phyloP scores from a whole-genome alignment of 1,140 invertebrate species.

The Euglossa dilemma region DNA sequence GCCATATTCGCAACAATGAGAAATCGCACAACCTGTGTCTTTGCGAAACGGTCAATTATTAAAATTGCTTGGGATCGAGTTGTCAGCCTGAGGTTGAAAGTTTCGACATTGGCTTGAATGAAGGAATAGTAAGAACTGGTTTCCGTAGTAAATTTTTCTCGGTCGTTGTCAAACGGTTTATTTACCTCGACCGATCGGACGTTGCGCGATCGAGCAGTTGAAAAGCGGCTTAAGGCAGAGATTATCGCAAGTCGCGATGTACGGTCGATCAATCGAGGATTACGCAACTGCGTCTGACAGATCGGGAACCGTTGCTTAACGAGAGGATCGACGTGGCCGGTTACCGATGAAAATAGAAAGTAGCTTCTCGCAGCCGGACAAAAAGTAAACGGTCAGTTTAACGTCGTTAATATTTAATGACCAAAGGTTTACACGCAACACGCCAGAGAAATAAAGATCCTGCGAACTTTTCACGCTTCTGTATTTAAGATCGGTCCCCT shows the following conservation, averaged over 20 bases:
- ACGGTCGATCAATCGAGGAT: conserved; percentile 35
- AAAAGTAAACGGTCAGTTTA: neutral
- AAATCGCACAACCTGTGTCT: neutral
- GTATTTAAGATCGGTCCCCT: conserved; percentile 2
- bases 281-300: conserved; percentile 42
- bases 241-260: conserved; percentile 46
- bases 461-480: neutral
- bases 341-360: conserved; percentile 45
- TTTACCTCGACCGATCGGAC: neutral
- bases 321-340: neutral
- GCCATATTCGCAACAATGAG: conserved; percentile 6
- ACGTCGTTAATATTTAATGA: neutral
- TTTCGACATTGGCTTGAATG: too few relatives aligned
- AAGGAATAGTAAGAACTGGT: too few relatives aligned
- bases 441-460: too few relatives aligned
- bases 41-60: neutral
- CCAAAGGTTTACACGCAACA: neutral
- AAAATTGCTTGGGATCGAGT: neutral
- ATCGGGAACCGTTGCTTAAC: conserved; percentile 27
- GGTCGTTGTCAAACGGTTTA: too few relatives aligned
- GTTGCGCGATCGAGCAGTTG: neutral
- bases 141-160: too few relatives aligned
- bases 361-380: neutral
- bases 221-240: neutral
- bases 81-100: neutral